A percentile compares a stretch with the other conserved stretches of the same genome.
Evolutionary conservation across 1,140 invertebrate species (phyloP).

Genomic region (Pseudomyrmex gracilis): DNA sequence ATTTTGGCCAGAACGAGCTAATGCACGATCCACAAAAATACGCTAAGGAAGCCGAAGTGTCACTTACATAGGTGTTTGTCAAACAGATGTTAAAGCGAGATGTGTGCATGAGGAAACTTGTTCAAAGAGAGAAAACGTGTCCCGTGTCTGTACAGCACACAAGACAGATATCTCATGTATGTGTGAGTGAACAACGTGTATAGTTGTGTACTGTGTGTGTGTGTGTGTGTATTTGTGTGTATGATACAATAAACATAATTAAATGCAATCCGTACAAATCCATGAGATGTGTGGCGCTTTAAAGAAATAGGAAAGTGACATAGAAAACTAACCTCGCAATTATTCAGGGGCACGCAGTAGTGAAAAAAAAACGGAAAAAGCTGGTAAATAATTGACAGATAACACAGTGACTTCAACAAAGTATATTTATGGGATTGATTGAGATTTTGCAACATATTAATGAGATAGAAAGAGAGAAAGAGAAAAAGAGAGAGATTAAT

Average conservation of each 20-base stretch:
- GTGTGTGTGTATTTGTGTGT: constrained; percentile 2
- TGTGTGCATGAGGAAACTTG: constrained; percentile 32
- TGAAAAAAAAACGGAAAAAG: constrained; percentile 79
- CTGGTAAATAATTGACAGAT: constrained; percentile 78
- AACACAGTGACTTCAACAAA: constrained; percentile 55
- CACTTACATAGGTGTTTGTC: constrained; percentile 48
- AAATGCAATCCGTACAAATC: constrained; percentile 45
- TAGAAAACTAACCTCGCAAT: constrained; percentile 85
- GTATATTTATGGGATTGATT: constrained; percentile 41
- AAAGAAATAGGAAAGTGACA: constrained; percentile 84
- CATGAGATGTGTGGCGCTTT: constrained; percentile 67
- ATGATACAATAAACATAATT: constrained; percentile 49
- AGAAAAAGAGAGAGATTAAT: not conserved
- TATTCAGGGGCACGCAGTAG: constrained; percentile 80
- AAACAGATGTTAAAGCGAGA: constrained; percentile 53
- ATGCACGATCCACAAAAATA: constrained; percentile 48
- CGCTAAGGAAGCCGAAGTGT: constrained; percentile 57
- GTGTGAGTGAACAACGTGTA: constrained; percentile 34
- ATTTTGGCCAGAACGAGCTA: constrained; percentile 27
- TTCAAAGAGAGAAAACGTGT: constrained; percentile 52
- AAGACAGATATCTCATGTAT: constrained; percentile 33
- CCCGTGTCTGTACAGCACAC: constrained; percentile 59
- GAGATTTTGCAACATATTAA: constrained; percentile 20
- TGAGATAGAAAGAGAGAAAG: too few species aligned
- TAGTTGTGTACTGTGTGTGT: too few species aligned